Evolutionary conservation across 2,113 vertebrate species (phyloP).

Genomic region (Cyphomyrus discorhynchus): DNA sequence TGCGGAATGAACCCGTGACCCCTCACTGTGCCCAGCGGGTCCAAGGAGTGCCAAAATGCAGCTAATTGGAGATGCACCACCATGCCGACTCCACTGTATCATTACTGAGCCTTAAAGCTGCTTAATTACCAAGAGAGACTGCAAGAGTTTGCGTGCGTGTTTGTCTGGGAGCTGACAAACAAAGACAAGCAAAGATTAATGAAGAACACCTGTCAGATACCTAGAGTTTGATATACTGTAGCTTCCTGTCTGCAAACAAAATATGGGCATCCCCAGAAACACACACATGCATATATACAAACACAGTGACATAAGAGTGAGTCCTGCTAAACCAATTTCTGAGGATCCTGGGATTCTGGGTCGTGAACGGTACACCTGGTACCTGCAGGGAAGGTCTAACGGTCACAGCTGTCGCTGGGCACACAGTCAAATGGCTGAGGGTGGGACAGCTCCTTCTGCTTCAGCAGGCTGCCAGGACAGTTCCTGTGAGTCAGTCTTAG

Average conservation of each 20-base stretch:
- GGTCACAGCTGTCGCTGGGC: not conserved
- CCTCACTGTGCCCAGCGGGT: constrained; percentile 13
- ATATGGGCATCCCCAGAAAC: not conserved
- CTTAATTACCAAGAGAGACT: not conserved
- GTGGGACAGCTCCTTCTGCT: not conserved
- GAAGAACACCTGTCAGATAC: constrained; percentile 12
- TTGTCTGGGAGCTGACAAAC: not conserved
- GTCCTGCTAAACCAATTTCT: not conserved
- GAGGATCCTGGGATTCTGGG: not conserved
- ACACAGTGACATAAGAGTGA: not conserved
- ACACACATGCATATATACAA: not conserved
- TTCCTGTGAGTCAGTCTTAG: constrained; percentile 5
- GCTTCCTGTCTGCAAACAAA: not conserved
- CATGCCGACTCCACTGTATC: not conserved
- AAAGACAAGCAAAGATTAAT: not conserved
- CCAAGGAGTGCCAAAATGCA: not conserved
- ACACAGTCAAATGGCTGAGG: not conserved
- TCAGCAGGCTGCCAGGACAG: not conserved
- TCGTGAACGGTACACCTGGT: not conserved
- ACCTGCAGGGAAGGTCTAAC: constrained; percentile 5
- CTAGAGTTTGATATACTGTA: constrained; percentile 5
- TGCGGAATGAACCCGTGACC: not conserved
- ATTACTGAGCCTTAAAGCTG: not conserved
- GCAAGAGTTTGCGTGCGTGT: not conserved
- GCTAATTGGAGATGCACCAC: constrained; percentile 15